phyloP scores from a whole-genome alignment of 1,140 invertebrate genomes.

The Sycophaga agraensis region DNA sequence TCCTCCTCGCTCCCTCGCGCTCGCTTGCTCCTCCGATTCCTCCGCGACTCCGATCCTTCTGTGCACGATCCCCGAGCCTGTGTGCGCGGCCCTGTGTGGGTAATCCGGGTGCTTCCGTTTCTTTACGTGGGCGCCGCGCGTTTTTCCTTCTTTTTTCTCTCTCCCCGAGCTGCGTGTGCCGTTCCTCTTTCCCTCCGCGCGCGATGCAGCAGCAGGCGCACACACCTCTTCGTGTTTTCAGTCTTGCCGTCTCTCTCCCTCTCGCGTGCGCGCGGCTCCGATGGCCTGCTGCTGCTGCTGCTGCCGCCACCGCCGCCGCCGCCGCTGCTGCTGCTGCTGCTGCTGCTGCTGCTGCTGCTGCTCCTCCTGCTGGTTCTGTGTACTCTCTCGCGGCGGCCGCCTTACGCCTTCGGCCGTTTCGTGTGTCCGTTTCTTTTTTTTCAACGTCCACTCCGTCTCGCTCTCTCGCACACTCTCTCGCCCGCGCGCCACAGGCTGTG shows the following conservation, averaged over 20 bases:
- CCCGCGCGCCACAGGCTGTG: no score
- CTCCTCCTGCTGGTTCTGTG: neutral
- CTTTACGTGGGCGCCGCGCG: conserved; percentile 23
- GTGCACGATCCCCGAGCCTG: neutral
- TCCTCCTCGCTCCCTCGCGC: no score
- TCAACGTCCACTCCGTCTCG: neutral
- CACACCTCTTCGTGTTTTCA: conserved; percentile 14
- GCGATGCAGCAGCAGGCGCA: neutral
- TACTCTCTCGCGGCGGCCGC: neutral
- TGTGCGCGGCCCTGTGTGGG: neutral
- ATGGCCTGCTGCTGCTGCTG: neutral
- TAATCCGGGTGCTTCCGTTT: conserved; percentile 30
- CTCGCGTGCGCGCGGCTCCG: neutral
- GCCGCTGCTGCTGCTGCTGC: conserved; percentile 3
- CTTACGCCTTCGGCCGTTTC: conserved; percentile 4
- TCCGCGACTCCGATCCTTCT: no score
- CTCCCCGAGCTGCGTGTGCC: neutral
- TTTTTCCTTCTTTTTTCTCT: conserved; percentile 19
- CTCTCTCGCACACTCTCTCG: neutral
- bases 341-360: neutral
- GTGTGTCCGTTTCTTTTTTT: conserved; percentile 16
- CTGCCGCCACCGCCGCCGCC: neutral
- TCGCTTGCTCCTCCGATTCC: no score
- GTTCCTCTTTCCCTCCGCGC: neutral
- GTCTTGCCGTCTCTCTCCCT: neutral